These are phyloP conservation scores for Trichacis sp. DNA, from an alignment of 2,888 invertebrate genomes.

Conservation along the genomic window DNA sequence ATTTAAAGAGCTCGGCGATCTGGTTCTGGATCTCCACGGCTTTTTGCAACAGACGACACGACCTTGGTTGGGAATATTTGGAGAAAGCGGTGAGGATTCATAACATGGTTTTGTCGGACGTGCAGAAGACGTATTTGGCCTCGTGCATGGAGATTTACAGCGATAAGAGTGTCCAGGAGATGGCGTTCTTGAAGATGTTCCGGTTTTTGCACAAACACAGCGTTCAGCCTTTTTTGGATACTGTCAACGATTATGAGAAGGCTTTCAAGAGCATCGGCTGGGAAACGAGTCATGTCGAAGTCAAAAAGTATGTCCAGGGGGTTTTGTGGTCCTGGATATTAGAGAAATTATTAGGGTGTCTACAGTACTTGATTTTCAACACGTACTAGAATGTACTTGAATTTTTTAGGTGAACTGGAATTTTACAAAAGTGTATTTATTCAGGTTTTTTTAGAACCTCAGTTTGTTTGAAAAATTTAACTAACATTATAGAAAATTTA, in stretches of 20 bases:
- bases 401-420: too few species aligned
- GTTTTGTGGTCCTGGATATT: not conserved
- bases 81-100: conserved; percentile 71
- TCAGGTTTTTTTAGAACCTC: too few species aligned
- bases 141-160: conserved; percentile 69
- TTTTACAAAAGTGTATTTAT: too few species aligned
- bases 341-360: too few species aligned
- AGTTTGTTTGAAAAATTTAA: too few species aligned
- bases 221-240: conserved; percentile 58
- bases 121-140: conserved; percentile 72
- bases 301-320: not conserved
- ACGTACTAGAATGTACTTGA: too few species aligned
- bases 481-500: too few species aligned
- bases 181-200: conserved; percentile 73
- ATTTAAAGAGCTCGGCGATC: conserved; percentile 71
- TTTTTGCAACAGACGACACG: conserved; percentile 72
- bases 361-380: too few species aligned
- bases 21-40: conserved; percentile 70
- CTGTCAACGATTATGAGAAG: not conserved
- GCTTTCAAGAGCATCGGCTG: not conserved
- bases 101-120: conserved; percentile 58
- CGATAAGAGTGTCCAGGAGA: conserved; percentile 59
- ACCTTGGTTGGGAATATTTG: conserved; percentile 75
- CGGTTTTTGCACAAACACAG: conserved; percentile 72
- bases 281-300: not conserved